Conservation (phyloP, 2,888 invertebrate species). For the Rhamnusium bicolor region DNA sequence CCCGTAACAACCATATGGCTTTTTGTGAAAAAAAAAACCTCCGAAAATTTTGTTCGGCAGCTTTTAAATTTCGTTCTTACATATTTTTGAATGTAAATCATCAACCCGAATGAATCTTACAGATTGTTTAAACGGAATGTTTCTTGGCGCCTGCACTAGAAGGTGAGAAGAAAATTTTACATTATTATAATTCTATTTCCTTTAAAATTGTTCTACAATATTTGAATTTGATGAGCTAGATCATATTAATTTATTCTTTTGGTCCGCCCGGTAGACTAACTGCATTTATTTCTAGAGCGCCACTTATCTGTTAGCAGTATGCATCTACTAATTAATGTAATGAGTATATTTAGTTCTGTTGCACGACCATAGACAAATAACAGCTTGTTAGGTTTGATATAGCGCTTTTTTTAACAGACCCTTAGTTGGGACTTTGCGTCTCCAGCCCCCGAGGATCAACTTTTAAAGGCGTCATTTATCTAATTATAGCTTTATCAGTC, state of each 20-base stretch:
- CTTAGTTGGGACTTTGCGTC: slow-evolving; percentile 21
- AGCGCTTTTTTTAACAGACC: slow-evolving; percentile 24
- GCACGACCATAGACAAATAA: slow-evolving; percentile 44
- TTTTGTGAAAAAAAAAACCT: too few species aligned
- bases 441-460: slow-evolving; percentile 15
- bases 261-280: not conserved
- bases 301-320: slow-evolving; percentile 20
- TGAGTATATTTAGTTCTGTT: slow-evolving; percentile 48
- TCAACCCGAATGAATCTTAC: too few species aligned
- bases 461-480: slow-evolving; percentile 28
- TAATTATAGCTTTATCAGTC: slow-evolving; percentile 28
- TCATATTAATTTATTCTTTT: not conserved
- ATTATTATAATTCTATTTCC: too few species aligned
- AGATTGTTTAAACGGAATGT: too few species aligned
- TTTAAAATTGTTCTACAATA: too few species aligned
- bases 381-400: slow-evolving; percentile 35
- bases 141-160: too few species aligned
- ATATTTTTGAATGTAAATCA: too few species aligned
- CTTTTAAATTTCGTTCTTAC: too few species aligned
- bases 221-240: not conserved
- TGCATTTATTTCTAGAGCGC: not conserved
- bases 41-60: too few species aligned
- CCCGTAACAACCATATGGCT: too few species aligned
- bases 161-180: too few species aligned
- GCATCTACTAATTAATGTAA: slow-evolving; percentile 35